Base-by-base conservation (phyloP, 2,113 vertebrate species). In the Ascaphus truei region DNA sequence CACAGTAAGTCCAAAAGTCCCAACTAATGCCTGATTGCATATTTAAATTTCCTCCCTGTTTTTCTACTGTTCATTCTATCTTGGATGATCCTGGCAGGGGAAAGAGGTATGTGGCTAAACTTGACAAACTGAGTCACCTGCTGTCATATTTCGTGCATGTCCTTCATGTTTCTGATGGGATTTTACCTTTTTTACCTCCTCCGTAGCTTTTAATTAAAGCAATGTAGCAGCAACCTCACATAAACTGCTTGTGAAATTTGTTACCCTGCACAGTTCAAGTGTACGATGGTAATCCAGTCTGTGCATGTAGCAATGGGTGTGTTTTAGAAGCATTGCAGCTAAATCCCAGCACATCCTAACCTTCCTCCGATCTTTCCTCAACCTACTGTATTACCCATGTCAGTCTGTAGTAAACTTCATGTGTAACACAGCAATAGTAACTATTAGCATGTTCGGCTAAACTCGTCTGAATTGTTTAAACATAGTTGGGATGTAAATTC, bases 61-160 rank as follows among this genome's bases (percentile, higher is more conserved):
- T 90, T 90, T 91, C 87, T 89, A 92, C 88, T 86, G 83, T 92
- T 92, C 88, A 83, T 91, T 91, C 92, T 88, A 84, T 91, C 87
- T 89, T 90, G 92, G 90, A 94, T 93, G 93, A 88, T 89, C 89
- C 87, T 89, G 87, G 85, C 94, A 98, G 96, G 95, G 95, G 82
- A 97, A 93, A 95, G 95, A 98, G 96, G 96, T 98, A 98, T 91
- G 96, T 98, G 92, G 90, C 79, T 77, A 80, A 90, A 80, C 77
- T 76, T 80, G 93, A 88, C 86, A 81, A 90, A 76, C 84, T 75
- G 80, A 86, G 89, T 88, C 86, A 85, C 82, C 75, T 86, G 83
- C 88, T 84, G 76, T 87, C 88, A 88, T 90, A 91, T 83, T 91
- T 75, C 84, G 90, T 95, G 95, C 95, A 98, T 96, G 94, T 83